These are phyloP conservation scores for Echinops telfairi DNA, from an alignment of 2,113 vertebrate species.

Conservation along the genomic window DNA sequence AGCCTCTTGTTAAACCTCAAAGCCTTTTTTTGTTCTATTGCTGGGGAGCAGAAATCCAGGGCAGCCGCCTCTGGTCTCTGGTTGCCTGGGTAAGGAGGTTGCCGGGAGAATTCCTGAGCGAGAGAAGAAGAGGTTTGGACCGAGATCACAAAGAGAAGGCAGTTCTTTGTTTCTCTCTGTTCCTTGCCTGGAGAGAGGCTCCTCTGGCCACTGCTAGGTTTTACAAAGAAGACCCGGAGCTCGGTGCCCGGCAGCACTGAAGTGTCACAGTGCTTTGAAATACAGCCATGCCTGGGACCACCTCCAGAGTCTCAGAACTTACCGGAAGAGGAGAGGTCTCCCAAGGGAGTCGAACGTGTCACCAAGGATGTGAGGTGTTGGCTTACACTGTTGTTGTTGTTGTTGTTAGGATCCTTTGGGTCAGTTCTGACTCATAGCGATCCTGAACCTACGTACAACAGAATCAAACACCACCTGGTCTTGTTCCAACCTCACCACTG, in stretches of 20 bases:
- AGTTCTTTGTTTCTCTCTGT: conserved; percentile 57
- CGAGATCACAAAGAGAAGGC: conserved; percentile 76
- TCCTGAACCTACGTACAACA: too few relatives aligned
- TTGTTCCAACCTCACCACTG: too few relatives aligned
- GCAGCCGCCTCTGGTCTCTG: conserved; percentile 56
- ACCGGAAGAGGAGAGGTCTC: neutral
- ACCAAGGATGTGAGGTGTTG: neutral
- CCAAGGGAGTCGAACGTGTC: neutral
- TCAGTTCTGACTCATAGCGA: too few relatives aligned
- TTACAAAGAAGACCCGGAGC: neutral
- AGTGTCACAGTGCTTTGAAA: neutral
- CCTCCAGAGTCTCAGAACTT: neutral
- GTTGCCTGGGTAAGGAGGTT: conserved; percentile 60
- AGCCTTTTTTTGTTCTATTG: conserved; percentile 73
- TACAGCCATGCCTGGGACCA: neutral
- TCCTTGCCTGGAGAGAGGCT: conserved; percentile 49
- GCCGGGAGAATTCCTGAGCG: conserved; percentile 72
- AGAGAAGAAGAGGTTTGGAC: conserved; percentile 67
- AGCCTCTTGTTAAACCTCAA: conserved; percentile 69
- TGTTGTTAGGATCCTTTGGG: too few relatives aligned
- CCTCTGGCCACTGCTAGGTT: conserved; percentile 45
- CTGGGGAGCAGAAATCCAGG: conserved; percentile 51
- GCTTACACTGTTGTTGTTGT: too few relatives aligned
- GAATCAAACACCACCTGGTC: too few relatives aligned
- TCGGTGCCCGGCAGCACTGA: neutral